Percentiles rank a stretch among this genome's conserved stretches.
Conservation (phyloP, 2,888 invertebrate species). For the Taenaris catops region DNA sequence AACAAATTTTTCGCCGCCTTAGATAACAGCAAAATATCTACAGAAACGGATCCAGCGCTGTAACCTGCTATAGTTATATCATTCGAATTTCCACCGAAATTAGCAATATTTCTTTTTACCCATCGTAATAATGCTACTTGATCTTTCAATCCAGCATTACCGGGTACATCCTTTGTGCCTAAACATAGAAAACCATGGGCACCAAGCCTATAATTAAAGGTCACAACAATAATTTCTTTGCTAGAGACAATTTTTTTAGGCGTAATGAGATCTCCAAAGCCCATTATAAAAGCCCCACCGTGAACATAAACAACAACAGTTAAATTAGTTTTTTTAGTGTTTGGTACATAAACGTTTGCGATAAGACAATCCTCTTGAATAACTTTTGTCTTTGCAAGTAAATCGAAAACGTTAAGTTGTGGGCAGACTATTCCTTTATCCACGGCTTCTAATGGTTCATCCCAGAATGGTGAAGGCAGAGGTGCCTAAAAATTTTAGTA, state of each 20-base stretch:
- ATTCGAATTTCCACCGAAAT: slow-evolving; percentile 35
- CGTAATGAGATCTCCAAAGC: slow-evolving; percentile 35
- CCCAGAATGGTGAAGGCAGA: slow-evolving; percentile 36
- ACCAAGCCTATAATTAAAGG: slow-evolving; percentile 46
- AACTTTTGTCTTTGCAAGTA: slow-evolving; percentile 3
- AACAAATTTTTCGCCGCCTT: slow-evolving; percentile 28
- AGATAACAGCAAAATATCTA: slow-evolving; percentile 31
- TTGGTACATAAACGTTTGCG: slow-evolving; percentile 31
- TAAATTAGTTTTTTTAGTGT: slow-evolving; percentile 24
- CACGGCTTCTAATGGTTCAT: slow-evolving; percentile 32
- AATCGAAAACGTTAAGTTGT: slow-evolving; percentile 20
- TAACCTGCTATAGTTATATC: slow-evolving; percentile 37
- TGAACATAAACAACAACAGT: slow-evolving; percentile 60
- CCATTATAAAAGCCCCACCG: slow-evolving; percentile 54
- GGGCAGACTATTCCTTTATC: slow-evolving; percentile 34
- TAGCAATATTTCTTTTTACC: slow-evolving; percentile 34
- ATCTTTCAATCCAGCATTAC: slow-evolving; percentile 39
- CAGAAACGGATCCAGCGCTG: slow-evolving; percentile 33
- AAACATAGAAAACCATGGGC: slow-evolving; percentile 30
- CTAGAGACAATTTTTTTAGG: slow-evolving; percentile 32
- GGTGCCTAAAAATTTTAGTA: slow-evolving; percentile 37
- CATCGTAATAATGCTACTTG: slow-evolving; percentile 34
- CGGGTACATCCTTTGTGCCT: slow-evolving; percentile 32
- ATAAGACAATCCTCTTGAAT: slow-evolving; percentile 30
- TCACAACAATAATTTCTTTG: slow-evolving; percentile 37